Evolutionary conservation across 2,888 invertebrate species (phyloP).

Genomic region (Drosophila algonquin): DNA sequence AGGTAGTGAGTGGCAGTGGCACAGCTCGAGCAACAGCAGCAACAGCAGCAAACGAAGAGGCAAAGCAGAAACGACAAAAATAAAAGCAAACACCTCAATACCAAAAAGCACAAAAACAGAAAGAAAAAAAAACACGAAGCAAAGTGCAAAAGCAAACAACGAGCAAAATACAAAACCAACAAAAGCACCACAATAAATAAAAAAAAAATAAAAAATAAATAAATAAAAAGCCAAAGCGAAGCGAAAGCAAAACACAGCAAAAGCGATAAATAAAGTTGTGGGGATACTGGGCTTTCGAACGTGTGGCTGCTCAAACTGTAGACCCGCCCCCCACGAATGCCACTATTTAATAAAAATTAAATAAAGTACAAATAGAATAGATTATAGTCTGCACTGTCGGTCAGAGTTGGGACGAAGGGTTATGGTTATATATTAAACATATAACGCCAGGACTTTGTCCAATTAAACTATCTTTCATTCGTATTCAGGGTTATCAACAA

Average conservation of each 20-base stretch:
- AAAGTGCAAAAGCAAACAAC: slow-evolving; percentile 63
- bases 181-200: slow-evolving; percentile 27
- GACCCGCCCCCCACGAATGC: not conserved
- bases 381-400: too few relatives aligned
- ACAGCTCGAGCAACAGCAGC: slow-evolving; percentile 22
- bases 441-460: too few relatives aligned
- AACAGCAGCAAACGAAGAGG: slow-evolving; percentile 38
- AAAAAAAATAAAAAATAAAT: slow-evolving; percentile 23
- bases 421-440: too few relatives aligned
- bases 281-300: slow-evolving; percentile 2
- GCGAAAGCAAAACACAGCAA: slow-evolving; percentile 34
- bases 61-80: slow-evolving; percentile 32
- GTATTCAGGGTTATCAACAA: not conserved
- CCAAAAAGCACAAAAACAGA: slow-evolving; percentile 6
- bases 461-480: not conserved
- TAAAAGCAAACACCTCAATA: slow-evolving; percentile 40
- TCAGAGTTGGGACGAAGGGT: too few relatives aligned
- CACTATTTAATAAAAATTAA: not conserved
- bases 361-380: not conserved
- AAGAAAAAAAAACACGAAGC: slow-evolving; percentile 40
- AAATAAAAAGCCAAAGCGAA: slow-evolving; percentile 17
- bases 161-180: slow-evolving; percentile 38
- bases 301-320: not conserved
- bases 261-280: slow-evolving; percentile 56
- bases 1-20: slow-evolving; percentile 9